Evolutionary conservation across 2,797 vertebrate species (phyloP).

Genomic region (Nyctalus aviator): DNA sequence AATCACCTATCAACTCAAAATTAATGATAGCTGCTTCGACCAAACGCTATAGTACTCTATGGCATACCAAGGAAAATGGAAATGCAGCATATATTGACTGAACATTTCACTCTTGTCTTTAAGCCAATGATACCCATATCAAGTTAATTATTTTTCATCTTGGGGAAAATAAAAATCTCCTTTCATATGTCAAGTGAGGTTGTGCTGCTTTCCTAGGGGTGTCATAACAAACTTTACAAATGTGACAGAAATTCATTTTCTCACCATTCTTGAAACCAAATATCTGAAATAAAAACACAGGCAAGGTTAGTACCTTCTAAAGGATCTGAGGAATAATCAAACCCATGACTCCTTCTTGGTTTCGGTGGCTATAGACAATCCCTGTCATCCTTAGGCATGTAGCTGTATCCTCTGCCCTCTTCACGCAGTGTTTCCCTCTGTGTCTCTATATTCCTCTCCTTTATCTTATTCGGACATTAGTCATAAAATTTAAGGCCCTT

Average conservation of each 20-base stretch:
- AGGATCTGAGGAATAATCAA: background rate
- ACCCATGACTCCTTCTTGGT: background rate
- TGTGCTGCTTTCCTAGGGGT: background rate
- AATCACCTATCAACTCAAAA: background rate
- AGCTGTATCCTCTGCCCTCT: background rate
- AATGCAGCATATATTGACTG: background rate
- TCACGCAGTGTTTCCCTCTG: background rate
- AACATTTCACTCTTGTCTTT: background rate
- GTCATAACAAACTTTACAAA: background rate
- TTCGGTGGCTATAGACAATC: background rate
- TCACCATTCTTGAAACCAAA: background rate
- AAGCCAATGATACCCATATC: background rate
- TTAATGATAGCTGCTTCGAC: background rate
- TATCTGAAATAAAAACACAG: background rate
- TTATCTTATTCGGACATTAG: background rate
- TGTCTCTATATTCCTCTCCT: background rate
- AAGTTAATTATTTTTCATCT: constrained; percentile 3
- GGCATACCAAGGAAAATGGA: background rate
- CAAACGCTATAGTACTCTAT: background rate
- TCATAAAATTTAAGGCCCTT: background rate
- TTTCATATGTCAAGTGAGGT: background rate
- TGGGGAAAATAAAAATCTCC: background rate
- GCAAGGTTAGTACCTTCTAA: background rate
- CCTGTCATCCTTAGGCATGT: background rate
- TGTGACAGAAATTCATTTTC: background rate